Evolutionary conservation across 2,113 vertebrate species (phyloP), one percentile per base, ranked within the genome.

Genomic region (Phylloscopus trochiloides): DNA sequence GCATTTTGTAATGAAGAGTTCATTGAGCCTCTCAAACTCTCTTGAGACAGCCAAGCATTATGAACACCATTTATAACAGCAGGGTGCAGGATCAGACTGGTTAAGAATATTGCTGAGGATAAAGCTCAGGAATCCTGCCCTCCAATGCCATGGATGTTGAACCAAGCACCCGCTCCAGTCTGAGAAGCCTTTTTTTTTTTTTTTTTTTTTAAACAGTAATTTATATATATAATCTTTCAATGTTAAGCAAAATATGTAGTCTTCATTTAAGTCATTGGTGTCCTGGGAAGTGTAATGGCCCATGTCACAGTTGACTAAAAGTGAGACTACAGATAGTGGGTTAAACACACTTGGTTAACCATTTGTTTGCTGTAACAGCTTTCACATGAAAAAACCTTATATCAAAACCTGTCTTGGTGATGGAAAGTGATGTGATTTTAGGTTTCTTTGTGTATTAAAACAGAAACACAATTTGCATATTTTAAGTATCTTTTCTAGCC

Each of bases 401-500:
- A 92, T 96, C 96, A 96, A 98, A 98, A 97, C 96, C 96, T 97
- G 97, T 92, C 96, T 95, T 91, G 81, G 59, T 97, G 96, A 87
- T 97, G 98, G 98, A 98, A 98, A 98, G 97, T 98, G 98, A 98
- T 98, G 94, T 97, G 97, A 97, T 97, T 97, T 97, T 96, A 94
- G 51, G 74, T 97, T 83, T 95, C 96, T 97, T 97, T 97, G 93
- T 97, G 80, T 97, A 95, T 97, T 97, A 98, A 98, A 97, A 98
- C 97, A 93, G 98, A 98, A 97, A 98, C 96, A 74, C 11, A 88
- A 97, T 98, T 98, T 98, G 97, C 97, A 98, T 98, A 80, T 93
- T 96, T 95, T 93, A 97, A 97, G 95, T 96, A 83, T 97, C 96
- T 97, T 96, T 97, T 96, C 91, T 98, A 92, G 92, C 96, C 95